These are phyloP conservation scores for Melikaiella ostensackeni DNA, from an alignment of 2,888 invertebrate species.

Conservation along the genomic window DNA sequence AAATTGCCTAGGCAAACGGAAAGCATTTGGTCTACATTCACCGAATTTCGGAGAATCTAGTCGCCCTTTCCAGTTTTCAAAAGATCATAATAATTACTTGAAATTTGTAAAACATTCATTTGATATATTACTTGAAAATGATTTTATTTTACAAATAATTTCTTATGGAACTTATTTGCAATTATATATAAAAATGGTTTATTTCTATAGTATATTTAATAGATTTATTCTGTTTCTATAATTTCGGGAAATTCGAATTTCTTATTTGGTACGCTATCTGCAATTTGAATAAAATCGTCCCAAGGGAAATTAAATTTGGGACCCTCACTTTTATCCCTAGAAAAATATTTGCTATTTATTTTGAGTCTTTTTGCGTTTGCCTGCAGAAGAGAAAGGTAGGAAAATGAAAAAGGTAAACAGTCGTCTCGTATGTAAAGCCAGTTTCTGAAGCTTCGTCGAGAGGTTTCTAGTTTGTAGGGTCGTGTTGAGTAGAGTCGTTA, in stretches of 20 bases:
- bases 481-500: background rate
- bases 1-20: no score
- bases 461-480: background rate
- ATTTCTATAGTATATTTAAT: no score
- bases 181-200: no score
- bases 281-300: background rate
- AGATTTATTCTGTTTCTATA: no score
- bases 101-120: no score
- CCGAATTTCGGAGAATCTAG: no score
- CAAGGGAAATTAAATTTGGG: background rate
- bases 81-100: no score
- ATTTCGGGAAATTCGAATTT: background rate
- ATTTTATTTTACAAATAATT: no score
- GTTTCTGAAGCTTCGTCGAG: slow-evolving; percentile 1
- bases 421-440: background rate
- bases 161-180: no score
- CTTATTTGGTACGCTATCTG: background rate
- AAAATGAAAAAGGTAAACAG: background rate
- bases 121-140: no score
- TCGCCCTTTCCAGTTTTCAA: no score
- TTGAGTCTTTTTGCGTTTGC: background rate
- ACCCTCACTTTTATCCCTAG: background rate
- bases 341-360: background rate
- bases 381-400: background rate
- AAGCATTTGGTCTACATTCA: no score